Percentiles rank a stretch among this genome's conserved stretches.
phyloP scores from a whole-genome alignment of 2,888 invertebrate genomes.

The Parnassius smintheus region DNA sequence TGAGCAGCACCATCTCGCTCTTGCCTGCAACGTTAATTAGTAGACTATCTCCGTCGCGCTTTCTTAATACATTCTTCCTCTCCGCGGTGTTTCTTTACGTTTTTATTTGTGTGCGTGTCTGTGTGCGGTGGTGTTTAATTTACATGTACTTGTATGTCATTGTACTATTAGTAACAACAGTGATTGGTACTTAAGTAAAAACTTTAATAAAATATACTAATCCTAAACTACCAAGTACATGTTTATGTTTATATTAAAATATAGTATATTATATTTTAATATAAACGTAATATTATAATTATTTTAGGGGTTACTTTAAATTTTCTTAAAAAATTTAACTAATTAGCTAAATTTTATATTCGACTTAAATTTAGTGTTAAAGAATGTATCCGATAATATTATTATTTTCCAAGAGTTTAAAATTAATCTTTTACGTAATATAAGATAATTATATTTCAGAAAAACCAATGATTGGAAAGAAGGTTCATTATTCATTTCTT shows the following conservation, averaged over 20 bases:
- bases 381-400: too few species aligned
- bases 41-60: conserved; percentile 76
- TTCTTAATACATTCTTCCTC: conserved; percentile 82
- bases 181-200: conserved; percentile 27
- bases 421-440: too few species aligned
- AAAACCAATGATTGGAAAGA: not conserved
- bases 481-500: conserved; percentile 34
- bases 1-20: conserved; percentile 66
- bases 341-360: too few species aligned
- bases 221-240: too few species aligned
- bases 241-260: too few species aligned
- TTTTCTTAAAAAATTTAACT: too few species aligned
- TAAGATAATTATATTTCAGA: not conserved
- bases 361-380: too few species aligned
- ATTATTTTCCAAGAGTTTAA: too few species aligned
- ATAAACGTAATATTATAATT: too few species aligned
- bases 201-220: too few species aligned
- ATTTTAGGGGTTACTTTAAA: too few species aligned
- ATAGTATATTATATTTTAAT: too few species aligned
- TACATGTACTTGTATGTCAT: conserved; percentile 80
- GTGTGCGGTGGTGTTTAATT: conserved; percentile 81
- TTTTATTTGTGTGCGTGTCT: conserved; percentile 81
- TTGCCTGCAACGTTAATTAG: conserved; percentile 70
- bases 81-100: conserved; percentile 79
- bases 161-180: conserved; percentile 55